Percentiles rank a stretch among this genome's conserved stretches.
Conservation (phyloP, 2,113 vertebrate species). For the Varanus komodoensis region DNA sequence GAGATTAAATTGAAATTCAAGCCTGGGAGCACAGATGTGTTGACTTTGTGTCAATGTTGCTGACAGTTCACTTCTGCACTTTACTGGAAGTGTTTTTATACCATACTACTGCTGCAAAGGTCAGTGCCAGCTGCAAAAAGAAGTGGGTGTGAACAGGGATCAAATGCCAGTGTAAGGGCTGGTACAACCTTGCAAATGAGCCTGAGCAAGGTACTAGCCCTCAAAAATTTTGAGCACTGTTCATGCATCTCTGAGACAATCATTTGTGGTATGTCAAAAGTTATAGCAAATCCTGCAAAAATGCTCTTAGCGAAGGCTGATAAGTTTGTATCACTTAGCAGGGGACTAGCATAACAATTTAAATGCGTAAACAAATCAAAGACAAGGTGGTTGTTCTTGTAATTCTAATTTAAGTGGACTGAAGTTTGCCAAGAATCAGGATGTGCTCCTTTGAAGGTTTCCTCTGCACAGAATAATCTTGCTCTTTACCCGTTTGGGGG, state of each 20-base stretch:
- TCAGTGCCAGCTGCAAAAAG: not conserved
- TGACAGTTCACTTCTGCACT: not conserved
- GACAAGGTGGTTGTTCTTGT: not conserved
- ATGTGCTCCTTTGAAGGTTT: not conserved
- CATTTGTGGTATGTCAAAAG: not conserved
- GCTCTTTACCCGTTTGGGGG: not conserved
- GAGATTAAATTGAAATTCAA: not conserved
- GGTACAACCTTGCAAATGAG: not conserved
- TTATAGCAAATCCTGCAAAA: not conserved
- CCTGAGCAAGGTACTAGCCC: not conserved
- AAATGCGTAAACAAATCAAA: not conserved
- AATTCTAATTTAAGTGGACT: not conserved
- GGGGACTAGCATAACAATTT: not conserved
- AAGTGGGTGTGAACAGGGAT: not conserved
- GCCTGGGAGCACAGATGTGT: not conserved
- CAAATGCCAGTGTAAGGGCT: not conserved
- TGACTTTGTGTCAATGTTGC: not conserved
- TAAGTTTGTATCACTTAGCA: too few relatives aligned
- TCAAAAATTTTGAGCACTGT: not conserved
- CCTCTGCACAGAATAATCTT: not conserved
- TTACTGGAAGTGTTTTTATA: not conserved
- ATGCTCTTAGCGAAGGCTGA: too few relatives aligned
- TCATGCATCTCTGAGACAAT: not conserved
- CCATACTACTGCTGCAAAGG: too few relatives aligned
- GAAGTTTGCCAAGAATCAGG: too few relatives aligned